Evolutionary conservation across 2,113 vertebrate species (phyloP).

Genomic region (Excalfactoria chinensis): DNA sequence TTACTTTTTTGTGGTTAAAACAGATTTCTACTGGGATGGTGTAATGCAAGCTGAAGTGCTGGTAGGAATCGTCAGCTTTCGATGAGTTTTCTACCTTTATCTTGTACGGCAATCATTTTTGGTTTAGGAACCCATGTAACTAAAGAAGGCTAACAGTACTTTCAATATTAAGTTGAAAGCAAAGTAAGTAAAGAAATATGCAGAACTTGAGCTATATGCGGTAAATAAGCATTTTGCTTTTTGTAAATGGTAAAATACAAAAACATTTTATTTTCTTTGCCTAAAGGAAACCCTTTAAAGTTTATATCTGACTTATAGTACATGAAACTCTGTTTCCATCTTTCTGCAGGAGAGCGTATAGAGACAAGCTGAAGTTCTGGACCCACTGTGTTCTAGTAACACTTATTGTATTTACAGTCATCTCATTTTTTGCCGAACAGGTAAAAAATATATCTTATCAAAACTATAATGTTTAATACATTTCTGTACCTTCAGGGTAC

Average conservation of each 20-base stretch:
- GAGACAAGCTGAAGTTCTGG: conserved; percentile 98
- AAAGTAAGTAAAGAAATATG: neutral
- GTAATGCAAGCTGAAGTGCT: neutral
- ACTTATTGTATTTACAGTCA: conserved; percentile 92
- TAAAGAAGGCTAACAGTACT: neutral
- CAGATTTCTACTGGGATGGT: neutral
- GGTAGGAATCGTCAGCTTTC: neutral
- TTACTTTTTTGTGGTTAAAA: neutral
- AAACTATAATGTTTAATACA: neutral
- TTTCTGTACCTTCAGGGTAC: neutral
- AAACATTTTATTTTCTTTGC: neutral
- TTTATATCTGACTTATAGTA: neutral
- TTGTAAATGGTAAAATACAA: neutral
- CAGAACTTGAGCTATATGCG: neutral
- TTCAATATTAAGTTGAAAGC: neutral
- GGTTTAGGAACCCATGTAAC: neutral
- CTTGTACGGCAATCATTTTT: neutral
- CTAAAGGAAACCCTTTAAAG: neutral
- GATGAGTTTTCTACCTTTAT: neutral
- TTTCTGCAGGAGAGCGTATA: conserved; percentile 88
- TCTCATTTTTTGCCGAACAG: conserved; percentile 99
- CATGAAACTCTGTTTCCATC: conserved; percentile 33
- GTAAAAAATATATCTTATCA: conserved; percentile 74
- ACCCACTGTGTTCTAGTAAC: conserved; percentile 95
- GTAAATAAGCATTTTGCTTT: neutral